These are phyloP conservation scores for Etheostoma nigrum DNA, from an alignment of 2,797 vertebrate genomes.

Conservation along the genomic window DNA sequence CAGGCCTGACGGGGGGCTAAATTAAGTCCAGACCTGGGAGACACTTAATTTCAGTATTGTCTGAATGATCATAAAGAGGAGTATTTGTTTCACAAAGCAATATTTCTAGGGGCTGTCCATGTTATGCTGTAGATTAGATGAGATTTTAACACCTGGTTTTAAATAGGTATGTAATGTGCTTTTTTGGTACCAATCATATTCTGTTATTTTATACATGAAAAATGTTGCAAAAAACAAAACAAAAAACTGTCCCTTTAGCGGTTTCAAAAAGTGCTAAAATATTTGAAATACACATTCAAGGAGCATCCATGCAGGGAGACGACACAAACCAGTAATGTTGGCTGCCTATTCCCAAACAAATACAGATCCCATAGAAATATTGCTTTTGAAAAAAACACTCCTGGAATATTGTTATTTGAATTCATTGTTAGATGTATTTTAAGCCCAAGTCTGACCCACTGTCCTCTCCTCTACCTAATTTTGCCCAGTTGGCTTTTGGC, in stretches of 20 bases:
- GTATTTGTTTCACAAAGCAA: conserved; percentile 57
- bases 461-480: conserved; percentile 97
- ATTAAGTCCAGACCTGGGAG: conserved; percentile 40
- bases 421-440: conserved; percentile 14
- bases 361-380: conserved; percentile 37
- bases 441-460: conserved; percentile 51
- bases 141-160: background rate
- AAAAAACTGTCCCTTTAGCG: background rate
- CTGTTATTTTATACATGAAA: background rate
- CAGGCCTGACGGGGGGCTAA: conserved; percentile 16
- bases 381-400: conserved; percentile 62
- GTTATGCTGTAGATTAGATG: background rate
- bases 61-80: conserved; percentile 37
- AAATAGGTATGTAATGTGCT: background rate
- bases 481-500: conserved; percentile 99
- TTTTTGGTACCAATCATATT: background rate
- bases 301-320: background rate
- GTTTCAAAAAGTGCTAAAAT: background rate
- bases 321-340: background rate
- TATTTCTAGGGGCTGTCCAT: conserved; percentile 19
- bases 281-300: background rate
- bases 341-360: conserved; percentile 9
- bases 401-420: conserved; percentile 25
- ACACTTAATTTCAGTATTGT: background rate
- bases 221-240: background rate